Evolutionary conservation across 2,113 vertebrate species (phyloP), one percentile per base, ranked within the genome.

Genomic region (Sciurus niger): DNA sequence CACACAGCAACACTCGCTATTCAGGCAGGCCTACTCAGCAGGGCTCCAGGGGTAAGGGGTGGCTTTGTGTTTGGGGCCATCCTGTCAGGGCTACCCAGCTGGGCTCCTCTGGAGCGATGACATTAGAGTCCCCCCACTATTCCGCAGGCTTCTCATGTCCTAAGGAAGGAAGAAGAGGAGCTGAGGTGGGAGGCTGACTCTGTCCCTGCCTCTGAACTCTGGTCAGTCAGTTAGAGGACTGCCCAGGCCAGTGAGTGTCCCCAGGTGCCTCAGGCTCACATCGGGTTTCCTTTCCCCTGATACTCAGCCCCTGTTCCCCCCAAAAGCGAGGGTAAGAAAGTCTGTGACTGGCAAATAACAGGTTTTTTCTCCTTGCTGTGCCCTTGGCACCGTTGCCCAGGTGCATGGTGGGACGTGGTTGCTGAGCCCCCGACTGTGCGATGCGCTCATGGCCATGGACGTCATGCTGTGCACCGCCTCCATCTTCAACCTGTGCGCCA

Each of bases 391-490:
- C 18, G 14, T 1, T 4, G 25, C 51, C 72, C 98, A 99, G 99
- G 99, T 99, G 96, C 99, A 99, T 98, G 99, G 99, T 11, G 99
- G 99, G 0, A 98, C 99, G 87, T 99, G 99, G 99, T 97, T 98
- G 93, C 98, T 99, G 96, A 98, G 99, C 97, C 98, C 96, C 0
- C 90, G 97, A 73, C 95, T 99, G 68, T 99, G 99, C 12, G 99
- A 99, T 65, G 98, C 98, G 40, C 98, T 99, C 96, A 99, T 99
- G 99, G 99, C 99, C 94, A 99, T 99, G 99, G 99, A 99, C 0
- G 99, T 99, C 97, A 99, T 99, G 99, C 98, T 99, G 84, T 99
- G 99, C 98, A 99, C 99, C 0, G 99, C 99, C 34, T 99, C 99
- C 72, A 99, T 99, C 97, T 99, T 99, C 98, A 99, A 99, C 98